These are phyloP conservation scores for Toxotes lorentzi DNA, from an alignment of 2,797 vertebrate species.

Conservation along the genomic window DNA sequence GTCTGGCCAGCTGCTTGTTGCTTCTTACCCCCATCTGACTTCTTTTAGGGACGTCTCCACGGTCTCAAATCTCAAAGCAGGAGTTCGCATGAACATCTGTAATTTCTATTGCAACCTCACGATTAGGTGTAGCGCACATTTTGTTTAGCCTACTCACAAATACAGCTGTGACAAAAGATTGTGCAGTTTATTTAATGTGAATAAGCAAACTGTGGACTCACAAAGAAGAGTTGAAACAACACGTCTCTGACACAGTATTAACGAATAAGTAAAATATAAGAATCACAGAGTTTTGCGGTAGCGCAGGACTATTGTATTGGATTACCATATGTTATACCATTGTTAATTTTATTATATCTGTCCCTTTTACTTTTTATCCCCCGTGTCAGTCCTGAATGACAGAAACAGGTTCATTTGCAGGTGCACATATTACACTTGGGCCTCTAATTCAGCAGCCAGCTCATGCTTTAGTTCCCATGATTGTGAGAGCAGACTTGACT, in stretches of 20 bases:
- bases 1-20: background rate
- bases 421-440: slow-evolving; percentile 37
- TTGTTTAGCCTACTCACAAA: background rate
- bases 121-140: background rate
- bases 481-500: slow-evolving; percentile 34
- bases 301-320: background rate
- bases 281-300: background rate
- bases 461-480: slow-evolving; percentile 53
- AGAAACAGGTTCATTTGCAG: slow-evolving; percentile 51
- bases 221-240: background rate
- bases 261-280: background rate
- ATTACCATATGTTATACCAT: background rate
- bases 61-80: background rate
- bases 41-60: background rate
- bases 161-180: background rate
- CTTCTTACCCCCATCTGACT: background rate
- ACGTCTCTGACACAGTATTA: background rate
- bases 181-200: background rate
- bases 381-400: slow-evolving; percentile 31
- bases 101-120: too few relatives aligned
- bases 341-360: slow-evolving; percentile 38
- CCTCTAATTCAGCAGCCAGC: slow-evolving; percentile 40
- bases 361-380: slow-evolving; percentile 2
- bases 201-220: background rate
- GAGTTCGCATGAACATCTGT: background rate